Evolutionary conservation across 2,113 vertebrate species (phyloP).

Genomic region (Actenoides hombroni): DNA sequence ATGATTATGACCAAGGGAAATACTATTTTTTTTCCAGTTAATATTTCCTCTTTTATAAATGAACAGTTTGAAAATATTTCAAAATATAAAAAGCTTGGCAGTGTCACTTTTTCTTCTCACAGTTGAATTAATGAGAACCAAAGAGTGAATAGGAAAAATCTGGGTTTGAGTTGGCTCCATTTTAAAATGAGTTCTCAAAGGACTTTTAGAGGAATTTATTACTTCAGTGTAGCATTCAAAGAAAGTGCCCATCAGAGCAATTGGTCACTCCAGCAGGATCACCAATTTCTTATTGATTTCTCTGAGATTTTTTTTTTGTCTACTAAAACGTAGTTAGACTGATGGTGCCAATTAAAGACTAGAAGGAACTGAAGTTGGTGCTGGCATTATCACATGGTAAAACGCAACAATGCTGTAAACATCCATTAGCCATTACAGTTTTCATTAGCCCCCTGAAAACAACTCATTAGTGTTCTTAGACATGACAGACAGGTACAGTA

Average conservation of each 20-base stretch:
- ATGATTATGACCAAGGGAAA: neutral
- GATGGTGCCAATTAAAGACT: constrained; percentile 82
- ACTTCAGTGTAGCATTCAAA: neutral
- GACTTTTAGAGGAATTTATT: neutral
- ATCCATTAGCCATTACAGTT: constrained; percentile 90
- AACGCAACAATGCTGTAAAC: constrained; percentile 82
- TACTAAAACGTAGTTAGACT: constrained; percentile 72
- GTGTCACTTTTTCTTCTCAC: neutral
- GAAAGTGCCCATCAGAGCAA: neutral
- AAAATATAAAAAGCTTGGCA: neutral
- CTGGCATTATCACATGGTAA: constrained; percentile 67
- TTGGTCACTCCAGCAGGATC: constrained; percentile 8
- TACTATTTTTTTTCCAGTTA: neutral
- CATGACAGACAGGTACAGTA: constrained; percentile 92
- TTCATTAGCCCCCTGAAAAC: constrained; percentile 91
- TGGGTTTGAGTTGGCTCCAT: neutral
- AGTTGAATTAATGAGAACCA: neutral
- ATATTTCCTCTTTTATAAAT: neutral
- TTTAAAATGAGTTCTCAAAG: neutral
- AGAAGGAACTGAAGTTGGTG: constrained; percentile 64
- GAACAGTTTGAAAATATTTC: neutral
- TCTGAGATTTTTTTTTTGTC: constrained; percentile 53
- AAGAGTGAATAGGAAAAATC: neutral
- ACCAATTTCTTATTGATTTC: constrained; percentile 53
- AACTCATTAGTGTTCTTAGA: constrained; percentile 89